These are phyloP conservation scores for Mya arenaria DNA, from an alignment of 1,140 invertebrate species.

Conservation along the genomic window DNA sequence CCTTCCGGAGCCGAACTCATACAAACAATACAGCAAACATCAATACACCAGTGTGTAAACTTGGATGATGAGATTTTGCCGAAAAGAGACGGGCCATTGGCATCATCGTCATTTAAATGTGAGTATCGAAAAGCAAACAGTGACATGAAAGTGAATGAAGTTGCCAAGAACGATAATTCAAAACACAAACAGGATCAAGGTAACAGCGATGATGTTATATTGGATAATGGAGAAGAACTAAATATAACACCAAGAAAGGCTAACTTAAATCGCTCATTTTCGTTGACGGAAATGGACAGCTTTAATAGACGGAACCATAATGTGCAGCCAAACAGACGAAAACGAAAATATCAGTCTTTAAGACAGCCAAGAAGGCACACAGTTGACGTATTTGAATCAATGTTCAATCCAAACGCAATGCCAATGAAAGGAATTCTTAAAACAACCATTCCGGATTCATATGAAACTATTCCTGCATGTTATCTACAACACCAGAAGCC, in stretches of 20 bases:
- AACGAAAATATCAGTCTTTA: constrained; percentile 34
- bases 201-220: neutral
- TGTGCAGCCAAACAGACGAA: neutral
- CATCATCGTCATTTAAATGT: constrained; percentile 12
- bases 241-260: neutral
- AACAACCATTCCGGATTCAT: neutral
- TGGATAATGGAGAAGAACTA: neutral
- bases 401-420: constrained; percentile 10
- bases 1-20: too few relatives aligned
- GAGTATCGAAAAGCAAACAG: neutral
- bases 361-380: constrained; percentile 20
- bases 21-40: too few relatives aligned
- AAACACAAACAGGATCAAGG: neutral
- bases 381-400: neutral
- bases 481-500: too few relatives aligned
- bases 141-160: neutral
- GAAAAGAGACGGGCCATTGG: constrained; percentile 19
- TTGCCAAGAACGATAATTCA: neutral
- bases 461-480: neutral
- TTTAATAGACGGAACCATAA: neutral
- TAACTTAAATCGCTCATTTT: constrained; percentile 9
- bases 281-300: constrained; percentile 8
- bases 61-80: too few relatives aligned
- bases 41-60: too few relatives aligned
- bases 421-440: constrained; percentile 35